A percentile compares a stretch with the other conserved stretches of the same genome.
phyloP scores from a whole-genome alignment of 2,113 vertebrate species.

The Leptobrachium leishanense region DNA sequence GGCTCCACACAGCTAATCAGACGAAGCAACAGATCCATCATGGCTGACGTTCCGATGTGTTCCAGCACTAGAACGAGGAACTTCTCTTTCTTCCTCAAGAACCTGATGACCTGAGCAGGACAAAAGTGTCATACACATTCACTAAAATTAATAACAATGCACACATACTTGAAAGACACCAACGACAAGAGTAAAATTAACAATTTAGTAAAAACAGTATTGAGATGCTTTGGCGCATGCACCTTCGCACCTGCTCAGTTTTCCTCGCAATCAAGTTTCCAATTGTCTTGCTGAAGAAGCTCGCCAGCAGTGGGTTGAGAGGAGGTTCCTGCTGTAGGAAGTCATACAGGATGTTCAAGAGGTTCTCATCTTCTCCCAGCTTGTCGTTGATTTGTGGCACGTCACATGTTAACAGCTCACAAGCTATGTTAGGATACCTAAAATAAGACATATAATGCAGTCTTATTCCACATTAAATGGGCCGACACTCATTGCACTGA shows the following conservation, averaged over 20 bases:
- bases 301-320: constrained; percentile 92
- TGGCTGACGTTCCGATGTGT: constrained; percentile 92
- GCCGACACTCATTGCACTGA: no score
- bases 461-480: background rate
- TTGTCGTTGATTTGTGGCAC: constrained; percentile 92
- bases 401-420: constrained; percentile 93
- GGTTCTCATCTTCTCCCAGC: constrained; percentile 82
- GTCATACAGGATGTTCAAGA: constrained; percentile 85
- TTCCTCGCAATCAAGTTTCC: constrained; percentile 93
- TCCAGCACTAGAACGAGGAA: constrained; percentile 88
- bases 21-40: constrained; percentile 94
- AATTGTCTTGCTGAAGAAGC: constrained; percentile 97
- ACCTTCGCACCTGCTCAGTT: constrained; percentile 84
- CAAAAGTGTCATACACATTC: background rate
- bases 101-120: constrained; percentile 77
- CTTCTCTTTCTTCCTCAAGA: constrained; percentile 86
- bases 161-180: background rate
- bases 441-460: background rate
- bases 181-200: background rate
- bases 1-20: constrained; percentile 96
- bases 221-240: background rate
- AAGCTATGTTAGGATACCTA: constrained; percentile 92
- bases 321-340: constrained; percentile 89
- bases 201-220: background rate
- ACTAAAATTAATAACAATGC: background rate